phyloP scores from a whole-genome alignment of 2,113 vertebrate genomes.

The Myrmecobius fasciatus region DNA sequence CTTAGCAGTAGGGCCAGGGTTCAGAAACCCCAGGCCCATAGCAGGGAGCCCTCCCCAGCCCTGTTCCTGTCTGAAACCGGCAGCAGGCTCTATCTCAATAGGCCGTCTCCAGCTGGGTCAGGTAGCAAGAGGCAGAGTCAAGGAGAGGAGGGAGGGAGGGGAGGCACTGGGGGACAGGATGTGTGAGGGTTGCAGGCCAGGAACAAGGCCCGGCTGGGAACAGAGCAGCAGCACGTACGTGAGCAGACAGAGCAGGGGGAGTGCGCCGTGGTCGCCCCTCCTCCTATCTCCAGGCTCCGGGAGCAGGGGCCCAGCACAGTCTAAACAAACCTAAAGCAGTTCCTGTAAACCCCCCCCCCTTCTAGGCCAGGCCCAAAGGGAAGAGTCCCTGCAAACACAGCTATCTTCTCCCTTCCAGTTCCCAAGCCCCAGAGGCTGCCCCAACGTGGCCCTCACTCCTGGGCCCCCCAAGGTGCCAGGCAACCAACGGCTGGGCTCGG shows the following conservation, averaged over 20 bases:
- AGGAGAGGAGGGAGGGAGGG: not conserved
- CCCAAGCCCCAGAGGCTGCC: not conserved
- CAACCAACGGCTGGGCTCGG: not conserved
- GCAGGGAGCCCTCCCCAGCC: not conserved
- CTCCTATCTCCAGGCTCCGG: not conserved
- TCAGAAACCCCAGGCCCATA: too few relatives aligned
- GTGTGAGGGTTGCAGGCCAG: not conserved
- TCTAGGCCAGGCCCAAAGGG: not conserved
- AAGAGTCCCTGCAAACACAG: not conserved
- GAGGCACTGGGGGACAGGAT: not conserved
- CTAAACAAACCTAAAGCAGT: not conserved
- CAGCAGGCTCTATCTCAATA: constrained; percentile 8
- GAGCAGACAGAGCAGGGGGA: not conserved
- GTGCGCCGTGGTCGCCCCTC: constrained; percentile 34
- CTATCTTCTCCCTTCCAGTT: not conserved
- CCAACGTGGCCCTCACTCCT: not conserved
- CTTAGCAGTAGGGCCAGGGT: too few relatives aligned
- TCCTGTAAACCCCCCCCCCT: too few relatives aligned
- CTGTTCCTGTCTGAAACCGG: constrained; percentile 27
- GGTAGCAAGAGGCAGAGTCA: constrained; percentile 2
- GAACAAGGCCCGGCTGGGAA: constrained; percentile 28
- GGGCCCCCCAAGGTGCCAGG: not conserved
- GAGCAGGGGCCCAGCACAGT: not conserved
- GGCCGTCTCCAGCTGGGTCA: not conserved
- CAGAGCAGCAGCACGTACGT: constrained; percentile 57